Base-by-base conservation (phyloP, 2,113 vertebrate species). In the Plectropomus leopardus region DNA sequence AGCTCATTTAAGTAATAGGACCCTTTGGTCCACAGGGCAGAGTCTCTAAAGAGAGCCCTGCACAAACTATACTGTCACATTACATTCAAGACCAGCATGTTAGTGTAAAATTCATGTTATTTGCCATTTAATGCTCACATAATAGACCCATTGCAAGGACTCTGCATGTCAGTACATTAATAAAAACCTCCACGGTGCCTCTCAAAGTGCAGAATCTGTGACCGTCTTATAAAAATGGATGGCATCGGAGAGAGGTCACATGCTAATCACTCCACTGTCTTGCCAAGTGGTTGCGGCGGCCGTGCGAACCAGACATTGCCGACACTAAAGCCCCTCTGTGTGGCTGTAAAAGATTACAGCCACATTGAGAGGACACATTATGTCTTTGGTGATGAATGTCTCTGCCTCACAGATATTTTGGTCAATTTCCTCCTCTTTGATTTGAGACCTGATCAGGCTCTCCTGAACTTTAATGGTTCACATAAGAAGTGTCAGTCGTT, bases 1-100 rank as follows among this genome's bases (percentile, higher is more conserved):
- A 83, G 84, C 92, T 92, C 88, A 93, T 95, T 94, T 92, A 92
- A 92, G 91, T 94, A 92, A 94, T 91, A 85, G 86, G 92, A 90
- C 91, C 91, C 92, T 89, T 89, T 79, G 74, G 86, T 87, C 88
- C 64, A 59, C 30, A 44, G 83, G 86, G 78, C 67, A 71, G 28
- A 11, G 78, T 69, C 66, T 82, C 75, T 54, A 19, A 72, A 73
- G 61, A 74, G 64, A 76, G 14, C 19, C 42, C 45, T 3, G 28
- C 7, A 11, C 53, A 76, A 76, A 73, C 79, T 36, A 74, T 47
- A 57, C 63, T 74, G 70, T 83, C 69, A 78, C 73, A 67, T 85
- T 16, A 28, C 26, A 45, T 80, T 61, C 55, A 42, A 70, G 40
- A 64, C 64, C 51, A 68, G 75, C 69, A 26, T 79, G 72, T 59